Evolutionary conservation across 1,140 invertebrate species (phyloP), one percentile per base, ranked within the genome.

Genomic region (Caerostris darwini): DNA sequence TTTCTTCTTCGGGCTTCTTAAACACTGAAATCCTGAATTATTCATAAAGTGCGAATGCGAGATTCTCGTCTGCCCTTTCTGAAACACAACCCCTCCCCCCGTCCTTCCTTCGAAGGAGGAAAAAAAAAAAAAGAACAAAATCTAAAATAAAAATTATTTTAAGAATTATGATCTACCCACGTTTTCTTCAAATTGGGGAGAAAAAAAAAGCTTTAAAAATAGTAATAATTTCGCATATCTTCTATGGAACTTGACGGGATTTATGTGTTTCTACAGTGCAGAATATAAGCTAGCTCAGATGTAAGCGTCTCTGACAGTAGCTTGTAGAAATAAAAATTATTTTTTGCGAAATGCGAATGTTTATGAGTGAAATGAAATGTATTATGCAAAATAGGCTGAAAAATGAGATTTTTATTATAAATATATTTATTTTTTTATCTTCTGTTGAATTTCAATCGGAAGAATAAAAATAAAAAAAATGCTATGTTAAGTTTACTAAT

Each of bases 21-120:
- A 77, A 77, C 53, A 77, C n/a, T 5, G 71, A 50, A 77, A 77
- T 50, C 71, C 50, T 77, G 71, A 77, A 77, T 77, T 50, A 77
- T 77, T 77, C 71, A 77, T 77, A 77, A 77, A 50, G 34, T 77
- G 34, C 19, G 50, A 50, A 77, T 12, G 71, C 8, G 34, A 53
- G 50, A 17, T 77, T 77, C 12, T 10, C 4, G 12, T 64, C 34
- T 77, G 34, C 71, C 10, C 4, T 12, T 53, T 50, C 71, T 53
- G 34, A 50, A 77, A 77, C 71, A 77, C 8, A 53, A 53, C 0
- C 34, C 50, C 12, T 34, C 53, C 8, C 34, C 2, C 4, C 61
- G 0, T 5, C 10, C 10, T 19, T 53, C n/a, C n/a, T n/a, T 77
- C 12, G 0, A 53, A 77, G 5, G 53, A 50, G 19, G 10, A 1